phyloP scores from a whole-genome alignment of 2,113 vertebrate genomes.

The Pollachius pollachius region DNA sequence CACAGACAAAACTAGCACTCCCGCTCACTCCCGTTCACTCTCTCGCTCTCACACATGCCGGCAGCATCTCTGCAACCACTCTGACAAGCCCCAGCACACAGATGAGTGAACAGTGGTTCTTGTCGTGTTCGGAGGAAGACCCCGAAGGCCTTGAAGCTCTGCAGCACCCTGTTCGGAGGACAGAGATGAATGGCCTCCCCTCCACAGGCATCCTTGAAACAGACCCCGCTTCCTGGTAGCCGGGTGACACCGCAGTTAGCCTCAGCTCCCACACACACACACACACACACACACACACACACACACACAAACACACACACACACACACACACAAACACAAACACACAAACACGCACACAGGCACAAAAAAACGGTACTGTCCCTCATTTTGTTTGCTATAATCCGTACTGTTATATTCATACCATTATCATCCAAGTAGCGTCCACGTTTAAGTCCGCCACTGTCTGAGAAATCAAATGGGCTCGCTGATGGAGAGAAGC shows the following conservation, averaged over 20 bases:
- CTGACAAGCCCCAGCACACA: constrained; percentile 22
- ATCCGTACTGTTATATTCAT: constrained; percentile 31
- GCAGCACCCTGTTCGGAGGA: constrained; percentile 63
- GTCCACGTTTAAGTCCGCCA: constrained; percentile 28
- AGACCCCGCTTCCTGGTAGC: constrained; percentile 48
- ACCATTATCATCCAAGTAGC: constrained; percentile 47
- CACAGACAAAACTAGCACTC: not conserved
- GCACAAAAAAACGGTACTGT: not conserved
- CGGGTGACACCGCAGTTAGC: constrained; percentile 49
- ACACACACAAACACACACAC: constrained; percentile 1
- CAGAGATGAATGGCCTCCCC: constrained; percentile 74
- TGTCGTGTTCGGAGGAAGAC: constrained; percentile 58
- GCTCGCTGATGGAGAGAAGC: constrained; percentile 23
- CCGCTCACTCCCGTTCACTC: not conserved
- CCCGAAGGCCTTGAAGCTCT: constrained; percentile 64
- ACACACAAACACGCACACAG: constrained; percentile 22
- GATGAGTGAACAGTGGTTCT: constrained; percentile 61
- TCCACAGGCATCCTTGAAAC: constrained; percentile 75
- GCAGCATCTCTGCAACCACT: not conserved
- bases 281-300: not conserved
- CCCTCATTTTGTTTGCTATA: not conserved
- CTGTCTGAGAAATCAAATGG: constrained; percentile 42
- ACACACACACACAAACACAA: constrained; percentile 19
- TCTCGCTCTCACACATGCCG: not conserved
- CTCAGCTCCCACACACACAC: constrained; percentile 19